A percentile compares a stretch with the other conserved stretches of the same genome.
phyloP scores from a whole-genome alignment of 2,888 invertebrate genomes.

The Eupithecia subfuscata region DNA sequence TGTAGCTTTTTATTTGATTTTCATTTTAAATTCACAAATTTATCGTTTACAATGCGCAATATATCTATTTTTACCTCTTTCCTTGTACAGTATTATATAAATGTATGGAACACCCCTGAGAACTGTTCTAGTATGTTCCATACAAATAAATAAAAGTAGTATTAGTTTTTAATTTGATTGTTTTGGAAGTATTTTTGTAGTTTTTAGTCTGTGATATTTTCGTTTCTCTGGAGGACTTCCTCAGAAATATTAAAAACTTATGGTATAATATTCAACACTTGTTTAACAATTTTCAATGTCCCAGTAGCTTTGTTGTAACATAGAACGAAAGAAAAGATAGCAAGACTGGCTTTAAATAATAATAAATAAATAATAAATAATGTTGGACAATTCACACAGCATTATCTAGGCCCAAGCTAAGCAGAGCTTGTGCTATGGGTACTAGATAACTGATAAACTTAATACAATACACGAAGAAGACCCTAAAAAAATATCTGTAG shows the following conservation, averaged over 20 bases:
- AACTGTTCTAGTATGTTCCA: neutral
- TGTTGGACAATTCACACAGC: too few species aligned
- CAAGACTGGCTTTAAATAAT: neutral
- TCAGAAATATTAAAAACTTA: neutral
- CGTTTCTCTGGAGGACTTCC: neutral
- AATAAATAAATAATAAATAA: too few species aligned
- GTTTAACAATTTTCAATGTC: neutral
- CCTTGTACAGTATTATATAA: constrained; percentile 1
- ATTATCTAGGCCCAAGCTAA: too few species aligned
- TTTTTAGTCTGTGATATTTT: neutral
- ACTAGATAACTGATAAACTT: too few species aligned
- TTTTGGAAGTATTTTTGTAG: neutral
- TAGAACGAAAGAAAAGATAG: neutral
- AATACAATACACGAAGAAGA: too few species aligned
- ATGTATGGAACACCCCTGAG: neutral
- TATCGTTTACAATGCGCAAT: neutral
- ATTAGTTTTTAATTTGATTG: neutral
- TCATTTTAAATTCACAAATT: neutral
- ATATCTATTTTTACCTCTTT: neutral
- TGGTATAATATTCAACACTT: neutral
- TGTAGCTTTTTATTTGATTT: neutral
- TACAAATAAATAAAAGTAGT: too few species aligned
- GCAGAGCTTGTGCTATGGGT: too few species aligned
- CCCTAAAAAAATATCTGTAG: too few species aligned
- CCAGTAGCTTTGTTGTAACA: neutral